Evolutionary conservation across 2,888 invertebrate species (phyloP).

Genomic region (Spilosoma lubricipeda): DNA sequence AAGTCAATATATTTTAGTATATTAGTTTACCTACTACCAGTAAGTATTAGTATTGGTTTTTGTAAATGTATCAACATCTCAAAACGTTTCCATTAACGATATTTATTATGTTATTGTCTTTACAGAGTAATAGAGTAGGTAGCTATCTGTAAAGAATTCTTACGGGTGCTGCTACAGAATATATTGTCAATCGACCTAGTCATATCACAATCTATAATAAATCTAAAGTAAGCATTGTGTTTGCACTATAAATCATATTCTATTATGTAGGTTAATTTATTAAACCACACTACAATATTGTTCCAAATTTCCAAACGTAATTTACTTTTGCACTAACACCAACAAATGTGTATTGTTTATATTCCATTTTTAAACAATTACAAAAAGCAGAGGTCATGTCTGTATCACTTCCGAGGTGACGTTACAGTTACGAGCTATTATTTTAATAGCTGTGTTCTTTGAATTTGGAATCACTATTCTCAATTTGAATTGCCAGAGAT

Average conservation of each 20-base stretch:
- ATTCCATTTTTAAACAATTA: slow-evolving; percentile 5
- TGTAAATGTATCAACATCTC: too few relatives aligned
- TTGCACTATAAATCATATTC: slow-evolving; percentile 25
- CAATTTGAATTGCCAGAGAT: not conserved
- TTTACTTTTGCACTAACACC: slow-evolving; percentile 9
- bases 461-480: not conserved
- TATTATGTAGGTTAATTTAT: slow-evolving; percentile 17
- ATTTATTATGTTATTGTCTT: too few relatives aligned
- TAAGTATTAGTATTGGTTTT: too few relatives aligned
- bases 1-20: not conserved
- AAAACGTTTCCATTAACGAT: too few relatives aligned
- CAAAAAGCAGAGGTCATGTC: slow-evolving; percentile 2
- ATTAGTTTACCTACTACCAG: not conserved
- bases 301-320: slow-evolving; percentile 22
- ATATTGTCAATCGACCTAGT: slow-evolving; percentile 41
- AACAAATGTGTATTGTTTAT: slow-evolving; percentile 4
- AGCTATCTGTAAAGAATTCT: slow-evolving; percentile 41
- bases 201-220: slow-evolving; percentile 44
- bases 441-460: slow-evolving; percentile 4
- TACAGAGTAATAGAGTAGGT: too few relatives aligned
- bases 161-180: slow-evolving; percentile 35
- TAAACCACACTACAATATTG: slow-evolving; percentile 24
- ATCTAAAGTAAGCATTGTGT: slow-evolving; percentile 24
- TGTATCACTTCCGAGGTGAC: not conserved
- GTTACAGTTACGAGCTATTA: not conserved